A percentile compares a stretch with the other conserved stretches of the same genome.
These are phyloP conservation scores for Sphenopsis melanotis DNA, from an alignment of 2,797 vertebrate genomes.

Conservation along the genomic window DNA sequence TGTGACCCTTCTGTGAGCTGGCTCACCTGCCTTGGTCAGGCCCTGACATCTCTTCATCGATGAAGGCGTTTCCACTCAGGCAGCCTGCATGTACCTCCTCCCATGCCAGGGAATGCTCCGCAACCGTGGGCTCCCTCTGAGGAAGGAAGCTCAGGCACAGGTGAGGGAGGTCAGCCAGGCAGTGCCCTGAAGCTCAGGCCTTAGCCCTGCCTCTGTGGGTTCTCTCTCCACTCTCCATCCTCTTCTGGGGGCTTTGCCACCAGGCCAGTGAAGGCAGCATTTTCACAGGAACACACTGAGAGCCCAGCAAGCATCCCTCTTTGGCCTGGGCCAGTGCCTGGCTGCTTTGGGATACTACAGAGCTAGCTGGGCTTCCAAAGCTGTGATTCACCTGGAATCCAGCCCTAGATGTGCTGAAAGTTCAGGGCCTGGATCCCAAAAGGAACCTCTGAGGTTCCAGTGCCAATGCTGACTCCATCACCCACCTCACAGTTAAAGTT, in stretches of 20 bases:
- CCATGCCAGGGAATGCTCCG: fast-evolving
- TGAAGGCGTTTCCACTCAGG: background rate
- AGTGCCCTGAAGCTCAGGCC: background rate
- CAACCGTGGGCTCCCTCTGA: background rate
- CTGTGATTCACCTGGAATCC: background rate
- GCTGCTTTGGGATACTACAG: background rate
- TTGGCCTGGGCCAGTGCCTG: background rate
- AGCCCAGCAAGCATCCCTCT: background rate
- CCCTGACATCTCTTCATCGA: background rate
- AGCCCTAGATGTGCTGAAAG: background rate
- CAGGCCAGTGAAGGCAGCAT: background rate
- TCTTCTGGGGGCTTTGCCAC: background rate
- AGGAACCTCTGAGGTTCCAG: background rate
- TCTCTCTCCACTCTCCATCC: background rate
- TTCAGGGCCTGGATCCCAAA: background rate
- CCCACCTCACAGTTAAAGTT: background rate
- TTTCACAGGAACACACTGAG: background rate
- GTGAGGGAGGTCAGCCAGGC: background rate
- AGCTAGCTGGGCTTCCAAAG: background rate
- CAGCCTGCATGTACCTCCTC: background rate
- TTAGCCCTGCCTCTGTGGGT: background rate
- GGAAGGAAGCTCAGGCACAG: background rate
- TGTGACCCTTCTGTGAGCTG: background rate
- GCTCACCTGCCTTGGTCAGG: background rate
- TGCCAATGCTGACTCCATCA: background rate